These are phyloP conservation scores for Lasioglossum pauxillum DNA, from an alignment of 2,888 invertebrate species.

Conservation along the genomic window DNA sequence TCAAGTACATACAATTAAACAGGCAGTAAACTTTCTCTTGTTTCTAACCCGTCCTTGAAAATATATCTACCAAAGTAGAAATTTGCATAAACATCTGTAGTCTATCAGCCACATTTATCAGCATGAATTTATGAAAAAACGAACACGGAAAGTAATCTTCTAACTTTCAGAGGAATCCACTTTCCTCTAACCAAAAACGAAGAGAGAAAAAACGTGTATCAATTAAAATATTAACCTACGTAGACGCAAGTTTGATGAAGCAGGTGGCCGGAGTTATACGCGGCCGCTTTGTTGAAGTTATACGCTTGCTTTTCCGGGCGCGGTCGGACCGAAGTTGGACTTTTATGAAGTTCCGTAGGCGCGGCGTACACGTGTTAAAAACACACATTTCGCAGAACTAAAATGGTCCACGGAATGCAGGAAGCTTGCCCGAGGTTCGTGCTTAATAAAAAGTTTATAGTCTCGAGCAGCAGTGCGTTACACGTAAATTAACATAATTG, in stretches of 20 bases:
- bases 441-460: conserved; percentile 32
- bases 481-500: conserved; percentile 47
- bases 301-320: conserved; percentile 17
- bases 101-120: too few species aligned
- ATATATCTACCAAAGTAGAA: too few species aligned
- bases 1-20: too few species aligned
- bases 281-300: conserved; percentile 46
- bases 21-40: too few species aligned
- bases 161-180: neutral
- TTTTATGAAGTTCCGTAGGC: conserved; percentile 36
- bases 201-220: neutral
- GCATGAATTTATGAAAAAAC: too few species aligned
- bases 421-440: conserved; percentile 7
- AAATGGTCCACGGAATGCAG: conserved; percentile 41
- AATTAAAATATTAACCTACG: conserved; percentile 20
- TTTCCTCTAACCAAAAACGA: neutral
- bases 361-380: conserved; percentile 33
- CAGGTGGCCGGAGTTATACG: conserved; percentile 17
- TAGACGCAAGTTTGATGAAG: conserved; percentile 36
- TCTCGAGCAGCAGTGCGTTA: neutral
- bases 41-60: too few species aligned
- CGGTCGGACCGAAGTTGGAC: conserved; percentile 18
- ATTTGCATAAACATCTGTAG: too few species aligned
- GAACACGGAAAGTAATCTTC: neutral
- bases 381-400: conserved; percentile 31